phyloP scores from a whole-genome alignment of 1,140 invertebrate genomes.

The Listronotus bonariensis region DNA sequence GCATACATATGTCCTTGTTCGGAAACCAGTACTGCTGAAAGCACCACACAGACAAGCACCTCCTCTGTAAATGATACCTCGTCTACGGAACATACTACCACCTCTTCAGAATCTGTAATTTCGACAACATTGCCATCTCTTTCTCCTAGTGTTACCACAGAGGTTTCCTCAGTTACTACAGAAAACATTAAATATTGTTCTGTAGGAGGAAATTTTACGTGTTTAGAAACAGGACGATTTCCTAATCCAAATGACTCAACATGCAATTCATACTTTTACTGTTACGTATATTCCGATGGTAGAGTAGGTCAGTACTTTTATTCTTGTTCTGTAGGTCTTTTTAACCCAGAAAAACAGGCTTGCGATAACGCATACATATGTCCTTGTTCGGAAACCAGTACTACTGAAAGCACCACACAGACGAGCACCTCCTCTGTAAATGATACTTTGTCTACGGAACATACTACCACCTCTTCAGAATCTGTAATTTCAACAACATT shows the following conservation, averaged over 20 bases:
- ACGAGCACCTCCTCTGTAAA: background rate
- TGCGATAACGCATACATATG: background rate
- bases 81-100: background rate
- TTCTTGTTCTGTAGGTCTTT: background rate
- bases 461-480: background rate
- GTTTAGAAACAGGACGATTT: background rate
- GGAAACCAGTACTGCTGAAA: too few species aligned
- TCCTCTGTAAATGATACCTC: background rate
- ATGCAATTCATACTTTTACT: conserved; percentile 2
- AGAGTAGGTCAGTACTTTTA: background rate
- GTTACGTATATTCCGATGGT: background rate
- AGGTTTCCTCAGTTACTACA: background rate
- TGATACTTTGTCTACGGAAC: background rate
- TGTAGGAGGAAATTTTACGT: background rate
- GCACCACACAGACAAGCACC: too few species aligned
- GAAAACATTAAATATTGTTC: background rate
- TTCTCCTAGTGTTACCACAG: background rate
- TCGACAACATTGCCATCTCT: background rate
- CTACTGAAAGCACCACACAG: background rate
- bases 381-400: background rate
- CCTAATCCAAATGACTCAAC: background rate
- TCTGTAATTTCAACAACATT: background rate
- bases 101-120: background rate
- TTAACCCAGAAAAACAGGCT: background rate
- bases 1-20: too few species aligned